Evolutionary conservation across 2,113 vertebrate species (phyloP).

Genomic region (Emydura subglobosa): DNA sequence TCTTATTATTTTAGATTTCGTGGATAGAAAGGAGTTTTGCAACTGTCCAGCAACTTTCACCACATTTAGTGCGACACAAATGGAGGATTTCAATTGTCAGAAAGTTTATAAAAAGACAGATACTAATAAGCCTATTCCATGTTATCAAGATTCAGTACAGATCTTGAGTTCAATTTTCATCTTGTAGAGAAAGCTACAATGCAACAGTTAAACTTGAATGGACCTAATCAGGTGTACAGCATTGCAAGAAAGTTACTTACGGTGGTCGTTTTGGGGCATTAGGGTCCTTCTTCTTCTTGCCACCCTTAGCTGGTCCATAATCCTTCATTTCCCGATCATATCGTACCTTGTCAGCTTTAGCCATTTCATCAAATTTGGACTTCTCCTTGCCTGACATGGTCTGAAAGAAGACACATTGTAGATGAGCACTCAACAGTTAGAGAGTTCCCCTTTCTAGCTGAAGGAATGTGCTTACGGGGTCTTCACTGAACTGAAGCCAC

Average conservation of each 20-base stretch:
- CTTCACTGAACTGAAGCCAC: not conserved
- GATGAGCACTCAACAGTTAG: constrained; percentile 33
- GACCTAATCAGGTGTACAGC: not conserved
- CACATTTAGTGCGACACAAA: not conserved
- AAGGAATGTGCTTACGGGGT: not conserved
- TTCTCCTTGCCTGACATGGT: constrained; percentile 91
- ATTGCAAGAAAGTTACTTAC: constrained; percentile 74
- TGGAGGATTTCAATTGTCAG: not conserved
- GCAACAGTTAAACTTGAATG: not conserved
- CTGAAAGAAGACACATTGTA: constrained; percentile 71
- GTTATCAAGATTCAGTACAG: not conserved
- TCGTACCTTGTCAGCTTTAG: constrained; percentile 89
- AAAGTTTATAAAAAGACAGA: not conserved
- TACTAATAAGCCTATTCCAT: not conserved
- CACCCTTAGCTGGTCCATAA: constrained; percentile 87
- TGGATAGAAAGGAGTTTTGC: not conserved
- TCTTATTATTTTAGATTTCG: not conserved
- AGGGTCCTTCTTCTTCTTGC: constrained; percentile 91
- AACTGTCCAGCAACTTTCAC: not conserved
- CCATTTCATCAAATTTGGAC: constrained; percentile 91
- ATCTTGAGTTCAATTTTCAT: fast-evolving
- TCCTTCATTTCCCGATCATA: constrained; percentile 93
- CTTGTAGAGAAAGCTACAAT: not conserved
- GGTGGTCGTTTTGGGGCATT: constrained; percentile 90
- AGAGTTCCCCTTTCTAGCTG: not conserved